Base-by-base conservation (phyloP, 2,888 invertebrate genomes). In the Chirona hameri region DNA sequence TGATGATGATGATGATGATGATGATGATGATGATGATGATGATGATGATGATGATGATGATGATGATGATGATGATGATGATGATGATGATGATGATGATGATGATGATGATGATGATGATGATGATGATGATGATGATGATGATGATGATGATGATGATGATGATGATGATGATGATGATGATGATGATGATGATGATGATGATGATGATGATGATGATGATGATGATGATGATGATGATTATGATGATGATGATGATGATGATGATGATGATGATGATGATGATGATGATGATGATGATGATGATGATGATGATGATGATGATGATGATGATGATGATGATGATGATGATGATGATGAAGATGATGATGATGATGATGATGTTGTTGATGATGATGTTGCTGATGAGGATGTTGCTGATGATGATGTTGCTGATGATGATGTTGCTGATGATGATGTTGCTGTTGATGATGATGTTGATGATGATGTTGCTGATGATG, bases 1-100 rank as follows among this genome's bases (percentile, higher is more conserved):
- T 65, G 65, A 65, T 21, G 65, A 65, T 65, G 65, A 65, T 65
- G n/a, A 65, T 65, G 65, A 65, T 65, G 65, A 65, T 65, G 65
- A 65, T 65, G 65, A 65, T 65, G 65, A 65, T 65, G 65, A 65
- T 65, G 65, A 65, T 65, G 65, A 65, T 65, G 65, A 65, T 65
- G 65, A 65, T 65, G 65, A 65, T 65, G 65, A 65, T 65, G 65
- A 65, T 65, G 65, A 65, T 65, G 65, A 65, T 65, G 65, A 65
- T 65, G 65, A 65, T 65, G 65, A 65, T 65, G 65, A 65, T 65
- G 65, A 65, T 65, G 65, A 65, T 65, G 65, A 65, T 65, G 65
- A 65, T 65, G 65, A 65, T 65, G 65, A 65, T 65, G 65, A 65
- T 65, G 65, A 65, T 65, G 65, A 65, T 65, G 65, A 65, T 65